Base-by-base conservation (phyloP, 2,888 invertebrate species). In the Pristionchus mayeri region DNA sequence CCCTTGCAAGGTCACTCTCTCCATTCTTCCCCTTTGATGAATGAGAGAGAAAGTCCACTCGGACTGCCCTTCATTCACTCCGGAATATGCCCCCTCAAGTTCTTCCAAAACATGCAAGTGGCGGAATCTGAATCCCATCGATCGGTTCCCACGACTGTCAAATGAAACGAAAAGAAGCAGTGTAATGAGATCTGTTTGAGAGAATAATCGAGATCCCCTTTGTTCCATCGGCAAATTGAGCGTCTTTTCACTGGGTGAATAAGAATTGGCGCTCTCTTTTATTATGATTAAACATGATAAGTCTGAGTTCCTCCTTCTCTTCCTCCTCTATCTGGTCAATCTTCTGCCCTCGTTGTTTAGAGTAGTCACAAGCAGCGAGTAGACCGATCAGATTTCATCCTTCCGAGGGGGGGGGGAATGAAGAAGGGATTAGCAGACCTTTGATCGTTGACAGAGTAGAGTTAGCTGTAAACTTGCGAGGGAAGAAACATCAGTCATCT, bases 1-100 rank as follows among this genome's bases (percentile, higher is more conserved):
- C 50, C 40, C 44, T 16, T 78, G 52, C 78, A 78, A 78, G 78
- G 78, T 78, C 78, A 78, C 27, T 50, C 52, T 30, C 30, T 30
- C 40, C 71, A 71, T 71, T 71, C 40, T 71, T 11, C 40, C 37
- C 37, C 40, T 18, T 78, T 27, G 40, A 40, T n/a, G 21, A 67
- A 18, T 30, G 27, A 76, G 78, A 78, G 78, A 78, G 75, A 75
- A 44, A 6, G 75, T 13, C 44, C 40, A 48, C 40, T 37, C 40
- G 40, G 40, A 71, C 71, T 71, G 40, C 30, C 63, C 63, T 34
- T 6, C 7, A 44, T 44, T 9, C 44, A 44, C 6, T 9, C n/a
- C 44, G 13, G 7, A 44, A 44, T 44, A 6, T 13, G 44, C 44
- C 6, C 44, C 44, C 44, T n/a, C n/a, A n/a, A n/a, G n/a, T n/a